Evolutionary conservation across 2,113 vertebrate genomes (phyloP).

Genomic region (Panurus biarmicus): DNA sequence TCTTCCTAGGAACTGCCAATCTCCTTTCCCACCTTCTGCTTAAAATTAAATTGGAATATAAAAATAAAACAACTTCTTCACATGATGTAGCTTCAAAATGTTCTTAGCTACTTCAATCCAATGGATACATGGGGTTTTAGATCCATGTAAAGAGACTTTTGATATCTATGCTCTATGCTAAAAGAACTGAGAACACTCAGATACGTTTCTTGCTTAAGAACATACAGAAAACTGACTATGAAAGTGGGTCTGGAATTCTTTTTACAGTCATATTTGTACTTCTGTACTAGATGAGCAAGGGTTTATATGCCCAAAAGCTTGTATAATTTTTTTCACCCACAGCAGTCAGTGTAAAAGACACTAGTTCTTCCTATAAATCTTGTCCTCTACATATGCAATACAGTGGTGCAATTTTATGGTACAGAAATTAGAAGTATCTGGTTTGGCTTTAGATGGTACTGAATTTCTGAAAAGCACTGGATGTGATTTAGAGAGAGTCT

Average conservation of each 20-base stretch:
- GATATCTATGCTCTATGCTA: neutral
- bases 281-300: neutral
- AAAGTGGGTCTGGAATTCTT: neutral
- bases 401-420: neutral
- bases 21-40: neutral
- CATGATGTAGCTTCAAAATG: neutral
- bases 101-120: neutral
- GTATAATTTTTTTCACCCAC: neutral
- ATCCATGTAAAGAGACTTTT: neutral
- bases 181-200: neutral
- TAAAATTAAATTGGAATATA: neutral
- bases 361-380: neutral
- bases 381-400: neutral
- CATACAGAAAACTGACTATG: neutral
- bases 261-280: neutral
- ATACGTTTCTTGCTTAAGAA: neutral
- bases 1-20: neutral
- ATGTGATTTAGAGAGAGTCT: neutral
- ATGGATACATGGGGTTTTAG: neutral
- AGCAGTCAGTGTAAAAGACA: neutral
- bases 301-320: neutral
- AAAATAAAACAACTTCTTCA: neutral
- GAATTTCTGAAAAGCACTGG: neutral
- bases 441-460: neutral
- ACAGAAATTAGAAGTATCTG: neutral